A percentile compares a stretch with the other conserved stretches of the same genome.
These are phyloP conservation scores for Boleophthalmus pectinirostris DNA, from an alignment of 2,113 vertebrate genomes.

Conservation along the genomic window DNA sequence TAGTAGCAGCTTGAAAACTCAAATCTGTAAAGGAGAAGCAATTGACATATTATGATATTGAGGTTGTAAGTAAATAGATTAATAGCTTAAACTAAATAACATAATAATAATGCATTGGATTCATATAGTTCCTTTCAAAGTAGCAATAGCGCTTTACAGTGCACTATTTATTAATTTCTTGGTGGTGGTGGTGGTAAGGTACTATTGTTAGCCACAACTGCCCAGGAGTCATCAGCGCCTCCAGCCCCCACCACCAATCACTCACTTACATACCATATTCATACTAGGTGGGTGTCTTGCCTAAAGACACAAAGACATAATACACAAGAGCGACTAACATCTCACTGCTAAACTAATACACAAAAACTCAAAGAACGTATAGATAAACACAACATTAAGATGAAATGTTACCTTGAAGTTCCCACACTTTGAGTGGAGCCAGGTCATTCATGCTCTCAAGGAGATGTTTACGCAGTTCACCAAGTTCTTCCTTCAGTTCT, in stretches of 20 bases:
- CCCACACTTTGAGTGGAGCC: slow-evolving; percentile 94
- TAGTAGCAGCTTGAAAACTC: slow-evolving; percentile 93
- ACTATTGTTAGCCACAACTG: neutral
- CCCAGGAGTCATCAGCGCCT: neutral
- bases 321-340: neutral
- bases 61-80: neutral
- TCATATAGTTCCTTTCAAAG: too few relatives aligned
- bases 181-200: neutral
- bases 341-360: neutral
- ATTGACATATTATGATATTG: slow-evolving; percentile 9
- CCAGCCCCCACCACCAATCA: neutral
- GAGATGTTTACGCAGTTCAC: slow-evolving; percentile 86
- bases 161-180: neutral
- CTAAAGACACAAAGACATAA: too few relatives aligned
- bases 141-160: neutral
- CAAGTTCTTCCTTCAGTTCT: slow-evolving; percentile 83
- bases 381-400: neutral
- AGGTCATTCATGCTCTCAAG: slow-evolving; percentile 87
- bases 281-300: neutral
- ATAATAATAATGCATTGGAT: neutral
- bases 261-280: neutral
- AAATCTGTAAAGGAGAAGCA: slow-evolving; percentile 79
- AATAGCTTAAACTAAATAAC: neutral
- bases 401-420: slow-evolving; percentile 86
- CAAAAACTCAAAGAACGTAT: neutral